Evolutionary conservation across 2,888 invertebrate genomes (phyloP).

Genomic region (Diplolepis rosae): DNA sequence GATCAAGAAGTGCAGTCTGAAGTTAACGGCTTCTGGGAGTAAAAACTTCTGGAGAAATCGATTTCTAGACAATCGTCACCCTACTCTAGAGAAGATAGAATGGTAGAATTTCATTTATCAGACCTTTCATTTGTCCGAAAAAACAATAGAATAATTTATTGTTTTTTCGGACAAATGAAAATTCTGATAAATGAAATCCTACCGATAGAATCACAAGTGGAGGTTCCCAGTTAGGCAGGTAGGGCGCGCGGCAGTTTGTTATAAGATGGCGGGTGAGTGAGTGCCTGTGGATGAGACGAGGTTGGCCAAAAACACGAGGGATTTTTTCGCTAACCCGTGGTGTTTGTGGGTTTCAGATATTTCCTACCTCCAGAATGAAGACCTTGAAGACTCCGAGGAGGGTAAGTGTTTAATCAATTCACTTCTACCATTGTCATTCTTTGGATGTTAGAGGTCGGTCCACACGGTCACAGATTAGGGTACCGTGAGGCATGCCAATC

Average conservation of each 20-base stretch:
- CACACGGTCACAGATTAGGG: slow-evolving; percentile 38
- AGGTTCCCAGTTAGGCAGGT: slow-evolving; percentile 44
- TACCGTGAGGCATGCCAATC: slow-evolving; percentile 50
- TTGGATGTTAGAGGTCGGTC: slow-evolving; percentile 45
- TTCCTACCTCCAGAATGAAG: slow-evolving; percentile 68
- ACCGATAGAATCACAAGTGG: not conserved
- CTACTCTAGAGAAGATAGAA: too few species aligned
- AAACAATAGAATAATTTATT: too few species aligned
- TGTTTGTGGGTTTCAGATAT: slow-evolving; percentile 73
- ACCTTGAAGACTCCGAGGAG: slow-evolving; percentile 63
- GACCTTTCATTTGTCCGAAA: too few species aligned
- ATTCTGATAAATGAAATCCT: too few species aligned
- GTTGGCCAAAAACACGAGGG: slow-evolving; percentile 68
- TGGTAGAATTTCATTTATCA: too few species aligned
- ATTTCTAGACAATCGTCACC: too few species aligned
- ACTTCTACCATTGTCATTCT: slow-evolving; percentile 50
- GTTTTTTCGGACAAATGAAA: too few species aligned
- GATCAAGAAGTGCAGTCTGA: too few species aligned
- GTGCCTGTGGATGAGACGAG: slow-evolving; percentile 68
- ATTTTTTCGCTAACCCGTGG: slow-evolving; percentile 67
- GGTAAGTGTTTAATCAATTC: slow-evolving; percentile 64
- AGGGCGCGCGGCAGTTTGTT: slow-evolving; percentile 71
- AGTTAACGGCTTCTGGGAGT: too few species aligned
- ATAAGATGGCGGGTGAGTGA: slow-evolving; percentile 74
- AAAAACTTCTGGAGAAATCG: too few species aligned